These are phyloP conservation scores for Eudorcas thomsonii DNA, from an alignment of 2,113 vertebrate genomes.

Conservation along the genomic window DNA sequence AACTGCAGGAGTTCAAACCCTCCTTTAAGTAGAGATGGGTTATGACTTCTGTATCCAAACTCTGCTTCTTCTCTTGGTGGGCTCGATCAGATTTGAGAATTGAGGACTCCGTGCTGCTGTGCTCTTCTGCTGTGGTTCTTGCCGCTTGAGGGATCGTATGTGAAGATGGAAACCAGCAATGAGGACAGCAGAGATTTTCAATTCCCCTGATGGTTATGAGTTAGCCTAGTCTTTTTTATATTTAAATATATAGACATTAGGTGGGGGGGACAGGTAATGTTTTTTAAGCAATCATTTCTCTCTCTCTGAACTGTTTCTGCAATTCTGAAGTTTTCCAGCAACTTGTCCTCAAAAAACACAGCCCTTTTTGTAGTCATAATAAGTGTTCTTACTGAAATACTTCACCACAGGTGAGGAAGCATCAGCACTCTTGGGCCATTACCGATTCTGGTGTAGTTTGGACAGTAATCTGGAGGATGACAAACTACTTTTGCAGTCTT, in stretches of 20 bases:
- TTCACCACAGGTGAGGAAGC: neutral
- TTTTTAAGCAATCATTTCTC: neutral
- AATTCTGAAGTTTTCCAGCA: neutral
- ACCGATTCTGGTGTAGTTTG: neutral
- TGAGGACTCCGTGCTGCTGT: neutral
- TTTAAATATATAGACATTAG: slow-evolving; percentile 35
- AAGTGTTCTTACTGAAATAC: neutral
- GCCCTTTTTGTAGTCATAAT: neutral
- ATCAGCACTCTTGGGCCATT: neutral
- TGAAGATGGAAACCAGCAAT: slow-evolving; percentile 58
- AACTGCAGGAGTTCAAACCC: neutral
- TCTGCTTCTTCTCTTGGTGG: neutral
- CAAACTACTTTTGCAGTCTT: neutral
- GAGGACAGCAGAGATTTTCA: slow-evolving; percentile 75
- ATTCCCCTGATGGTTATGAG: slow-evolving; percentile 11
- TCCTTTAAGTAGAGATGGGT: neutral
- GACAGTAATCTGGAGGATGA: neutral
- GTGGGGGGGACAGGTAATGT: neutral
- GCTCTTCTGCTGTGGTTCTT: neutral
- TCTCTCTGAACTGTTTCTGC: neutral
- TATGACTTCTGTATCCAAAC: neutral
- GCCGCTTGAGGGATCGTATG: neutral
- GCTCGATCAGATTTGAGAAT: neutral
- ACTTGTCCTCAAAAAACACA: neutral
- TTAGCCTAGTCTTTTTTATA: slow-evolving; percentile 48